Conservation (phyloP, 2,888 invertebrate genomes). For the Thymelicus acteon region DNA sequence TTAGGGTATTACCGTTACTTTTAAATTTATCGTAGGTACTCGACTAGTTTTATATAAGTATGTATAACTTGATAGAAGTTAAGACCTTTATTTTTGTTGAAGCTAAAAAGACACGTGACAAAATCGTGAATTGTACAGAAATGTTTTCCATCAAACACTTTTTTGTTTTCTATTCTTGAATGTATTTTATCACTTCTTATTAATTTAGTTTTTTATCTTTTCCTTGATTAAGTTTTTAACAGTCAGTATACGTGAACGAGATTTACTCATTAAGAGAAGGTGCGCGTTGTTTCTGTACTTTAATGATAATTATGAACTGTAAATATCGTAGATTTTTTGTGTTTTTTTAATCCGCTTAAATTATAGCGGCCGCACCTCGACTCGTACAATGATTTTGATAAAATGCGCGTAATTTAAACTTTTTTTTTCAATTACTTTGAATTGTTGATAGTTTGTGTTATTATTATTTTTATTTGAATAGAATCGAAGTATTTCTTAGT, state of each 20-base stretch:
- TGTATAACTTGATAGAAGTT: no score
- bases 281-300: constrained; percentile 23
- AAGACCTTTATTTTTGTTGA: no score
- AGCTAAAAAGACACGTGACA: no score
- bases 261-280: constrained; percentile 24
- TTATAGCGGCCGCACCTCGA: neutral
- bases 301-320: constrained; percentile 5
- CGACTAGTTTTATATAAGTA: no score
- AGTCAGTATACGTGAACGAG: constrained; percentile 23
- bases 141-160: no score
- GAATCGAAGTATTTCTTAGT: neutral
- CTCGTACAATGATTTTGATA: neutral
- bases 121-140: no score
- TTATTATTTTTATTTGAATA: neutral
- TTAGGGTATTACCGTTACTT: no score
- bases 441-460: neutral
- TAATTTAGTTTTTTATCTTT: neutral
- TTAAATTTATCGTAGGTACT: no score
- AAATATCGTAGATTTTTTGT: constrained; percentile 23
- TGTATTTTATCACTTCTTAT: neutral
- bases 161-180: no score
- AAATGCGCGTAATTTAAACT: neutral
- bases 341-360: constrained; percentile 11
- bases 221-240: neutral
- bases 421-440: neutral